Base-by-base conservation (phyloP, 2,797 vertebrate species). In the Rhinatrema bivittatum region DNA sequence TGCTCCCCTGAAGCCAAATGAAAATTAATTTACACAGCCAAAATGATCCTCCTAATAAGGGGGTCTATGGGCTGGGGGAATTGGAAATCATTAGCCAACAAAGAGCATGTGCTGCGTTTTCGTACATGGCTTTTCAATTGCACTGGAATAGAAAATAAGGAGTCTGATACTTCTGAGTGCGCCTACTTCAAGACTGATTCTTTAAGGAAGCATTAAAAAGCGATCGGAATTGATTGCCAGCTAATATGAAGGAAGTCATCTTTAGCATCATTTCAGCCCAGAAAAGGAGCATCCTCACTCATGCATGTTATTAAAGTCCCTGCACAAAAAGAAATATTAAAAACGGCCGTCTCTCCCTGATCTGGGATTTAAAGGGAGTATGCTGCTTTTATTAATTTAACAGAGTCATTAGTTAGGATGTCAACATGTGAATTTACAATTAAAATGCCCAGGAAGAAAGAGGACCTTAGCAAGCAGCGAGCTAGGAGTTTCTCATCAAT, bases 281-380 rank as follows among this genome's bases (percentile, higher is more conserved):
- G n/a, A 84, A 84, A 85, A 83, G 74, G 70, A 63, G 72, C 69
- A 68, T 83, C 68, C 83, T 81, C 82, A 76, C 79, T 85, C 88
- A 88, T 91, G 87, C 87, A 87, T 89, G 87, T 85, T 91, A 93
- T 91, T 92, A 90, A 90, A 91, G 79, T 72, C 83, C 75, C 73
- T 87, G 78, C 83, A 76, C 74, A 78, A 86, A 85, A 84, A 84
- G 76, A 78, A 70, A 82, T 82, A 82, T 84, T 75, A 76, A 84
- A n/a, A 80, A 65, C 42, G 51, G 70, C 76, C 83, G 83, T 80
- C 66, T 77, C 70, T 65, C 75, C 76, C 51, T 84, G 82, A 77
- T 75, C 73, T 76, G 64, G 76, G 70, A 75, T 62, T 69, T 81
- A 74, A 79, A 76, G 68, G 73, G 85, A 86, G 79, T 82, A 81